These are phyloP conservation scores for Leistus spinibarbis DNA, from an alignment of 2,888 invertebrate genomes.

Conservation along the genomic window DNA sequence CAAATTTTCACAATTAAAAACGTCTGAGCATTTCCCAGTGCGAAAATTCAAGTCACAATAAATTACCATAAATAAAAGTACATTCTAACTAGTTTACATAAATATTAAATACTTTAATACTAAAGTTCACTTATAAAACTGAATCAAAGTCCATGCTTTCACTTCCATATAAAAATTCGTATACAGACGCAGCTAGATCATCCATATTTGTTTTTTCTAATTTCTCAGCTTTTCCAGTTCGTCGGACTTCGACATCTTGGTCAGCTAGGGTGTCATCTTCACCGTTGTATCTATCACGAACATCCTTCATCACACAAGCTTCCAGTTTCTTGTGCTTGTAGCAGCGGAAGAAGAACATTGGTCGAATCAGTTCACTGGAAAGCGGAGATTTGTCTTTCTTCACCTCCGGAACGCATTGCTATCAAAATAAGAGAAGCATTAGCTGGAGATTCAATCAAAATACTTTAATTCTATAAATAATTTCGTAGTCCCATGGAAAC, in stretches of 20 bases:
- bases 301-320: conserved; percentile 75
- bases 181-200: conserved; percentile 65
- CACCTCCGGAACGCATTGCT: conserved; percentile 74
- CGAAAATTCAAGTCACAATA: conserved; percentile 51
- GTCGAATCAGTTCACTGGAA: conserved; percentile 68
- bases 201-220: conserved; percentile 61
- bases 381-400: conserved; percentile 67
- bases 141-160: conserved; percentile 64
- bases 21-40: conserved; percentile 46
- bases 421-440: no score
- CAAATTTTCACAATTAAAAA: conserved; percentile 55
- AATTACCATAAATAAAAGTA: conserved; percentile 38
- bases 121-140: conserved; percentile 47
- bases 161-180: conserved; percentile 68
- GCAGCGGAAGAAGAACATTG: conserved; percentile 76
- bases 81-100: conserved; percentile 8
- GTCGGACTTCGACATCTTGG: conserved; percentile 56
- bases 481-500: no score
- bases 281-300: conserved; percentile 63
- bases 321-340: conserved; percentile 77
- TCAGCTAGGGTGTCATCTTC: conserved; percentile 64
- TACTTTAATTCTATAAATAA: no score
- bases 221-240: conserved; percentile 61
- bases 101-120: background rate
- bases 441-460: no score